Conservation (phyloP, 2,888 invertebrate genomes). For the Euplexia lucipara region DNA sequence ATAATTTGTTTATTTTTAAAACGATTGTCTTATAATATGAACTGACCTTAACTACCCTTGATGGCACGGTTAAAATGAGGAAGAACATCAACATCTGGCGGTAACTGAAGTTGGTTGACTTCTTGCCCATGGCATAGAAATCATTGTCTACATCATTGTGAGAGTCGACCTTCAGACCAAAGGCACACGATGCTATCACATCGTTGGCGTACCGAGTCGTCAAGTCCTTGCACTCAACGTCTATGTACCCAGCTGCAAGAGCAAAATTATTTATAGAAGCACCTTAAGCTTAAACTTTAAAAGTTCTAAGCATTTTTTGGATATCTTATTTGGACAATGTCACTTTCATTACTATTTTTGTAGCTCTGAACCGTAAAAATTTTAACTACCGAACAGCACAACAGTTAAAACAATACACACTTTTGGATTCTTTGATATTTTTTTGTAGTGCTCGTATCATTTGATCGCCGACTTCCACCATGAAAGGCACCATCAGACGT, state of each 20-base stretch:
- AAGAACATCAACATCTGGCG: constrained; percentile 65
- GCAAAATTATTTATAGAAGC: not conserved
- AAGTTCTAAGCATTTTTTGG: no score
- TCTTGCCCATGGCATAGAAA: constrained; percentile 89
- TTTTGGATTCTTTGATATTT: constrained; percentile 68
- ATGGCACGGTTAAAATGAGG: constrained; percentile 57
- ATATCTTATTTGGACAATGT: no score
- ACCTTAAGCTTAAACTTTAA: no score
- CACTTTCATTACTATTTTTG: not conserved
- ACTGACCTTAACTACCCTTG: constrained; percentile 62
- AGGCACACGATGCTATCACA: constrained; percentile 88
- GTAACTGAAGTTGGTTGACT: constrained; percentile 72
- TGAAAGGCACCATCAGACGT: constrained; percentile 82
- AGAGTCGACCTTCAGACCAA: constrained; percentile 90
- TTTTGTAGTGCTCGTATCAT: constrained; percentile 73
- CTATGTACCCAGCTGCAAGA: constrained; percentile 66
- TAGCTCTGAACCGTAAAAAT: not conserved
- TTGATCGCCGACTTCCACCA: constrained; percentile 81
- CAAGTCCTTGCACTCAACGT: constrained; percentile 83
- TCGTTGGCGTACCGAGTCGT: constrained; percentile 87
- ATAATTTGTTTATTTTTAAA: no score
- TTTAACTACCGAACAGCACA: not conserved
- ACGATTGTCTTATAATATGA: not conserved
- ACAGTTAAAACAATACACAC: constrained; percentile 57
- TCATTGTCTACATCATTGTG: constrained; percentile 87